These are phyloP conservation scores for Sphecodes monilicornis DNA, from an alignment of 2,888 invertebrate species.

Conservation along the genomic window DNA sequence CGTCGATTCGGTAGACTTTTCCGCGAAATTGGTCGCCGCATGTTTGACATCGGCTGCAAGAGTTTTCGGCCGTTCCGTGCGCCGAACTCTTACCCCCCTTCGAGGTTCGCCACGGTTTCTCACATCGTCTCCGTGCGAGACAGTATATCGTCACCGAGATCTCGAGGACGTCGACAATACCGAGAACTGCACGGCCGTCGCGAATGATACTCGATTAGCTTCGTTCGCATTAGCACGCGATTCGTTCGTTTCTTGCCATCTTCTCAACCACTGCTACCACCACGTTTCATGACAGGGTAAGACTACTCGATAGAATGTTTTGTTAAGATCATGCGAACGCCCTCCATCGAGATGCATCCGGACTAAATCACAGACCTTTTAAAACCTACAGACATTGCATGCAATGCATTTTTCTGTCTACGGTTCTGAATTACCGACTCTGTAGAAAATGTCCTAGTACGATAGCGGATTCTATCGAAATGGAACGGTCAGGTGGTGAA, in stretches of 20 bases:
- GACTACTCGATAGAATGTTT: background rate
- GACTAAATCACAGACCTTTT: background rate
- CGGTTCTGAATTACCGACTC: no score
- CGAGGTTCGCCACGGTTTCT: slow-evolving; percentile 45
- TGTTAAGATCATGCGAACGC: background rate
- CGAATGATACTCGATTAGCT: slow-evolving; percentile 52
- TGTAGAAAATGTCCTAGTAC: no score
- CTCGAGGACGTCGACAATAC: slow-evolving; percentile 55
- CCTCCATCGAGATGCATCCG: background rate
- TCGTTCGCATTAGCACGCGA: slow-evolving; percentile 71
- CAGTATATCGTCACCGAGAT: slow-evolving; percentile 50
- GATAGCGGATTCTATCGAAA: no score
- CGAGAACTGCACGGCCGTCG: slow-evolving; percentile 51
- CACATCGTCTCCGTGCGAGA: slow-evolving; percentile 53
- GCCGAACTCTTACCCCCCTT: slow-evolving; percentile 68
- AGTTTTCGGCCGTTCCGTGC: slow-evolving; percentile 73
- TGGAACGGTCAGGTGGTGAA: no score
- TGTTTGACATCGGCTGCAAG: slow-evolving; percentile 78
- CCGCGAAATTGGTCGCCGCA: slow-evolving; percentile 77
- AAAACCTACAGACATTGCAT: no score
- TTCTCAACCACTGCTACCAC: slow-evolving; percentile 50
- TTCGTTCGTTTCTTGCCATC: slow-evolving; percentile 72
- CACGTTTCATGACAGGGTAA: slow-evolving; percentile 23
- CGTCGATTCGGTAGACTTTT: slow-evolving; percentile 71
- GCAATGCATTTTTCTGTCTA: no score